Percentiles rank a stretch among this genome's conserved stretches.
Evolutionary conservation across 2,113 vertebrate genomes (phyloP).

Genomic region (Carollia perspicillata): DNA sequence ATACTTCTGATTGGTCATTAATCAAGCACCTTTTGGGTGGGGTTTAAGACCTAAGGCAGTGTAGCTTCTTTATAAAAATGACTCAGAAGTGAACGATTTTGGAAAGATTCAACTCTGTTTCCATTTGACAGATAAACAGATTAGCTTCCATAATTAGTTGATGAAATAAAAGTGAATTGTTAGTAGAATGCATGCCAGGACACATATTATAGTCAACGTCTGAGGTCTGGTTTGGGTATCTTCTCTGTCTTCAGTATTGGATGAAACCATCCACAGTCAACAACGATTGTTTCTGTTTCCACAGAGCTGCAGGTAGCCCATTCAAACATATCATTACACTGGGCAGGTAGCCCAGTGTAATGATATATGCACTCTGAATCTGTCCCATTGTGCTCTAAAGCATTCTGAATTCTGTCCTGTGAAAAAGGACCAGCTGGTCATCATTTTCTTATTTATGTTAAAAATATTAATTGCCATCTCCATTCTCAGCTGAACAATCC

Average conservation of each 20-base stretch:
- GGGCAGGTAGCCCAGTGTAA: too few species aligned
- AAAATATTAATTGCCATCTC: background rate
- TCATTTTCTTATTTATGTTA: background rate
- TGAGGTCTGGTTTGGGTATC: background rate
- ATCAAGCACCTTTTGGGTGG: background rate
- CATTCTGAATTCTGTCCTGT: background rate
- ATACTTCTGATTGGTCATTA: background rate
- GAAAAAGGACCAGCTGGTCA: background rate
- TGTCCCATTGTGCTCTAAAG: background rate
- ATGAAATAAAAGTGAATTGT: background rate
- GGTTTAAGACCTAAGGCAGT: background rate
- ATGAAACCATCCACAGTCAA: background rate
- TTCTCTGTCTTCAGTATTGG: background rate
- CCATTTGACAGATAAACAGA: constrained; percentile 1
- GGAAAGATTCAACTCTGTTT: background rate
- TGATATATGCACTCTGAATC: background rate
- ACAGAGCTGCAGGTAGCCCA: background rate
- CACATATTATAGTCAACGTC: background rate
- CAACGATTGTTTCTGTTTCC: background rate
- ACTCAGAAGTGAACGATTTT: background rate
- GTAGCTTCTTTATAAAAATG: background rate
- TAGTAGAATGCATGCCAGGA: background rate
- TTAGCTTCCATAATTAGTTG: background rate
- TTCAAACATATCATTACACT: too few species aligned
- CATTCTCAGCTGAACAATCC: background rate